Conservation (phyloP, 2,797 vertebrate species). For the Falco peregrinus region DNA sequence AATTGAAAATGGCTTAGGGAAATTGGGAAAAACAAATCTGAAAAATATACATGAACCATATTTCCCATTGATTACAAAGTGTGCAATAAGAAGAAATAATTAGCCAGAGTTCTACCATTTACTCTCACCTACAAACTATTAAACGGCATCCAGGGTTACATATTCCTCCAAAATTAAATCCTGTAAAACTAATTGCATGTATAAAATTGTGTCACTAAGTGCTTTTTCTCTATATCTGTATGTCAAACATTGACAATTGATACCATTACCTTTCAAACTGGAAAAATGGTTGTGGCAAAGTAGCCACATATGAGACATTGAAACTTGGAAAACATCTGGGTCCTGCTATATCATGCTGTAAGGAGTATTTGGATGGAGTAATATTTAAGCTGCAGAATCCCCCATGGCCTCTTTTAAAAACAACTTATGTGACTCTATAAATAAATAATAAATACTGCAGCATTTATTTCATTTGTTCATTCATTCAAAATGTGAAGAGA, state of each 20-base stretch:
- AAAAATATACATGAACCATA: background rate
- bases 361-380: background rate
- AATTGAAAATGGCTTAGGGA: background rate
- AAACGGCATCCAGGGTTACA: background rate
- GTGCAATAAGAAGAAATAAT: background rate
- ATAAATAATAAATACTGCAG: background rate
- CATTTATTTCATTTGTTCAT: background rate
- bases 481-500: background rate
- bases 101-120: background rate
- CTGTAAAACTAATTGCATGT: background rate
- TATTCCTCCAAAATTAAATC: background rate
- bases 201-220: background rate
- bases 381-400: background rate
- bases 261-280: background rate
- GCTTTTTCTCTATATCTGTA: background rate
- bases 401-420: accelerated
- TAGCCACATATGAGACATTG: background rate
- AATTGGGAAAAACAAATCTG: background rate
- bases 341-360: background rate
- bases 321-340: background rate
- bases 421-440: background rate
- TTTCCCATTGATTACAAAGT: background rate
- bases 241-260: background rate
- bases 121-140: background rate
- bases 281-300: background rate